These are phyloP conservation scores for Penaeus japonicus DNA, from an alignment of 1,140 invertebrate species.

Conservation along the genomic window DNA sequence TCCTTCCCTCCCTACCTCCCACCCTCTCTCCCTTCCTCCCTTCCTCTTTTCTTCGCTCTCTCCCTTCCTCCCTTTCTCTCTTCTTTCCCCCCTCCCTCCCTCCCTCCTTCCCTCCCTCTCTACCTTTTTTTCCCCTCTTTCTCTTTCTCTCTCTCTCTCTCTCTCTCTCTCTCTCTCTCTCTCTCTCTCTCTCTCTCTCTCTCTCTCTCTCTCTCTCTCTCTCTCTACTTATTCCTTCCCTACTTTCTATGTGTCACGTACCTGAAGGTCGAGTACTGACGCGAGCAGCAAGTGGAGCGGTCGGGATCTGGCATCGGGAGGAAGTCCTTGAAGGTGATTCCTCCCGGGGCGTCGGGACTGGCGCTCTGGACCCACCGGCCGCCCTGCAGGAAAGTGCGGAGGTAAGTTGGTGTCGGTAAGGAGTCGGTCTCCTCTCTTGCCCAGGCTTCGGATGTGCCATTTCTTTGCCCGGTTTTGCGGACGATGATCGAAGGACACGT, in stretches of 20 bases:
- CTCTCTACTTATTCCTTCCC: too few species aligned
- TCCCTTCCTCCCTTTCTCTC: neutral
- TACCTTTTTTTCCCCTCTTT: too few species aligned
- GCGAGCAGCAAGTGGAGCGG: neutral
- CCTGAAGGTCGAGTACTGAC: slow-evolving; percentile 8
- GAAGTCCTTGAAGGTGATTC: slow-evolving; percentile 18
- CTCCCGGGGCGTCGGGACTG: neutral
- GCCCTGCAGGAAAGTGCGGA: neutral
- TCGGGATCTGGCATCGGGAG: neutral
- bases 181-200: too few species aligned
- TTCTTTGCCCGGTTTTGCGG: neutral
- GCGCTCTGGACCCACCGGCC: slow-evolving; percentile 26
- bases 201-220: too few species aligned
- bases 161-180: too few species aligned
- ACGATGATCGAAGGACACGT: too few species aligned
- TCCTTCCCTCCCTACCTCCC: neutral
- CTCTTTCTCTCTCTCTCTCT: too few species aligned
- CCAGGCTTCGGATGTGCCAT: neutral
- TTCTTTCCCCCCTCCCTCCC: too few species aligned
- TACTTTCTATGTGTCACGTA: too few species aligned
- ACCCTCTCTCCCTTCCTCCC: neutral
- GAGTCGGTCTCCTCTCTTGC: too few species aligned
- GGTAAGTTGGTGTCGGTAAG: too few species aligned
- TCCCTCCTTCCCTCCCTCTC: too few species aligned
- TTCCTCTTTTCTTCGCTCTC: neutral